A percentile compares a stretch with the other conserved stretches of the same genome.
Conservation (phyloP, 30 jellyfish, hydroid and myxozoan genomes). For the Pelagia noctiluca region DNA sequence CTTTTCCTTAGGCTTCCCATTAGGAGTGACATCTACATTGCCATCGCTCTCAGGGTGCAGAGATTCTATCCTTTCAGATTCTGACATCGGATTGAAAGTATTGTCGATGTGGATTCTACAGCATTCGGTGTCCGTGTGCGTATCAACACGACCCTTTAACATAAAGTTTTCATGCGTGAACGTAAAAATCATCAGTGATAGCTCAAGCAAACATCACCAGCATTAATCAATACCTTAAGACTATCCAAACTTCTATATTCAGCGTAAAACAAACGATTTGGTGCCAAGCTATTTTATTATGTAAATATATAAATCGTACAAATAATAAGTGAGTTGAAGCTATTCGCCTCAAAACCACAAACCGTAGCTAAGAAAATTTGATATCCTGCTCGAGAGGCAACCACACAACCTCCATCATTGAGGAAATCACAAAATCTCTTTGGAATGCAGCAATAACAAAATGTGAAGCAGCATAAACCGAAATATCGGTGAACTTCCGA, state of each 20-base stretch:
- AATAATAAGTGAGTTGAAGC: slow-evolving; percentile 44
- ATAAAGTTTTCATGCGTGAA: slow-evolving; percentile 35
- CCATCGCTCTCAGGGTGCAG: slow-evolving; percentile 30
- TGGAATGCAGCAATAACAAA: slow-evolving; percentile 14
- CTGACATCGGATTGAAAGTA: slow-evolving; percentile 59
- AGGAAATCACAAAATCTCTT: slow-evolving; percentile 16
- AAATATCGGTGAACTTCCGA: too few species aligned
- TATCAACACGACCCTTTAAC: slow-evolving; percentile 57
- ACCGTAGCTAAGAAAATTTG: slow-evolving; percentile 68
- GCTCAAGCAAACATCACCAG: not conserved
- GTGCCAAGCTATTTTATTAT: not conserved
- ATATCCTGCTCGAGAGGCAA: slow-evolving; percentile 62
- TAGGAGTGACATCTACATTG: slow-evolving; percentile 29
- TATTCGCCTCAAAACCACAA: slow-evolving; percentile 74
- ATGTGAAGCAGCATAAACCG: slow-evolving; percentile 26
- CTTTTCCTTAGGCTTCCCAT: slow-evolving; percentile 42
- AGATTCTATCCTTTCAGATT: slow-evolving; percentile 38
- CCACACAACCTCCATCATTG: slow-evolving; percentile 45
- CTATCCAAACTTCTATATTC: not conserved
- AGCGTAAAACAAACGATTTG: not conserved
- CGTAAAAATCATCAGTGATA: slow-evolving; percentile 55
- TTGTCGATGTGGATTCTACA: slow-evolving; percentile 58
- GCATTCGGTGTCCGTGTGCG: slow-evolving; percentile 58
- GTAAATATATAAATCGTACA: not conserved
- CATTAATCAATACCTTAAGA: not conserved